Base-by-base conservation (phyloP, 37 sponge, comb jelly and placozoan species). In the Hormiphora californensis region DNA sequence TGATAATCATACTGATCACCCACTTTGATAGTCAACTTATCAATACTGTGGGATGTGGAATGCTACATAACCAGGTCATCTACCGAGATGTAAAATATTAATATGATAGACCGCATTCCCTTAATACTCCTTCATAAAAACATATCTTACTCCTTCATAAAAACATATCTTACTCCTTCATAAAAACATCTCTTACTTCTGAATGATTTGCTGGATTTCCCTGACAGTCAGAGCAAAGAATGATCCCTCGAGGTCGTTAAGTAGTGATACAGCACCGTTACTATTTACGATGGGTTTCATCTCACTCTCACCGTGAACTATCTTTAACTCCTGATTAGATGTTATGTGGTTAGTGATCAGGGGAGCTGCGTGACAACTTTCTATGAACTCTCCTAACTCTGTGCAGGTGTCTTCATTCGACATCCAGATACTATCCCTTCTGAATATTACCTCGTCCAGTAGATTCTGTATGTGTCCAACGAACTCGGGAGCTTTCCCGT, bases 191-290 rank as follows among this genome's bases (percentile, higher is more conserved):
- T 49, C 15, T 49, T 57, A 57, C 59, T 30, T 73, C 9, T 43
- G 1, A 7, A 43, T 73, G 39, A 73, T 43, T 7, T 73, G 46
- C 44, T 73, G 40, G 43, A 73, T 30, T 7, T 73, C 17, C 27
- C 38, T 73, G 44, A 73, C 40, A 30, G 36, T 36, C 28, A 73
- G 81, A 22, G 46, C 40, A 46, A 73, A 73, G 81, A 73, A 46
- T n/a, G 81, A 73, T 4, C 81, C 35, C 81, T 73, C 46, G 5
- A 73, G 25, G 23, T 73, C 81, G n/a, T n/a, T 30, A 43, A 73
- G 40, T 46, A 33, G 21, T 1, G 81, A 36, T 4, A 12, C 59
- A 46, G 40, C 81, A 9, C 81, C 81, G 17, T 30, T 30, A 19
- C 25, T 57, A 57, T 57, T 30, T 0, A 73, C 4, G 22, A 40